Evolutionary conservation across 2,113 vertebrate species (phyloP).

Genomic region (Lipotes vexillifer): DNA sequence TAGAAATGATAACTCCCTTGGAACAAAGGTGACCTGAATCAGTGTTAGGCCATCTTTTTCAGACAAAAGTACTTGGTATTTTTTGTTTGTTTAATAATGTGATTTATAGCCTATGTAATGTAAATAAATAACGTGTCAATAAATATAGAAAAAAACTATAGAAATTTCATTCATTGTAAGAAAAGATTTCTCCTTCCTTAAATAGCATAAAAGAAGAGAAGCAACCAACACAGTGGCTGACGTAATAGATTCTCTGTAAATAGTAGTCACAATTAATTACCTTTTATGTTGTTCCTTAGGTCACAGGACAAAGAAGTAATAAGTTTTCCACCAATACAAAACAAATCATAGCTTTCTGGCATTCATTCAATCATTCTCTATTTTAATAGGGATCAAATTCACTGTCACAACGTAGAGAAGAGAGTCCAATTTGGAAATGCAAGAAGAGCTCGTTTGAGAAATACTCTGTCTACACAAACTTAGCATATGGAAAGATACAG

Average conservation of each 20-base stretch:
- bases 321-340: not conserved
- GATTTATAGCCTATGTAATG: not conserved
- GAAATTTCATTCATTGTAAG: not conserved
- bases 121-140: not conserved
- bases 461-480: not conserved
- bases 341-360: not conserved
- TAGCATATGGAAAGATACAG: not conserved
- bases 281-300: not conserved
- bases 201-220: not conserved
- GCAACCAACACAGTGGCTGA: not conserved
- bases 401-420: not conserved
- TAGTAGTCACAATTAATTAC: not conserved
- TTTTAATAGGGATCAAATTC: not conserved
- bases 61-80: not conserved
- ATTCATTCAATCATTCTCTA: not conserved
- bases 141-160: not conserved
- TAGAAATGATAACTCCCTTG: not conserved
- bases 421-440: not conserved
- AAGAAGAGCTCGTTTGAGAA: constrained; percentile 15
- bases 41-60: not conserved
- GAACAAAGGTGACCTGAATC: not conserved
- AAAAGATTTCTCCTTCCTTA: not conserved
- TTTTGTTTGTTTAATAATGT: not conserved
- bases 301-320: not conserved
- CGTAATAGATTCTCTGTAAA: not conserved